These are phyloP conservation scores for Carollia perspicillata DNA, from an alignment of 2,113 vertebrate species.

Conservation along the genomic window DNA sequence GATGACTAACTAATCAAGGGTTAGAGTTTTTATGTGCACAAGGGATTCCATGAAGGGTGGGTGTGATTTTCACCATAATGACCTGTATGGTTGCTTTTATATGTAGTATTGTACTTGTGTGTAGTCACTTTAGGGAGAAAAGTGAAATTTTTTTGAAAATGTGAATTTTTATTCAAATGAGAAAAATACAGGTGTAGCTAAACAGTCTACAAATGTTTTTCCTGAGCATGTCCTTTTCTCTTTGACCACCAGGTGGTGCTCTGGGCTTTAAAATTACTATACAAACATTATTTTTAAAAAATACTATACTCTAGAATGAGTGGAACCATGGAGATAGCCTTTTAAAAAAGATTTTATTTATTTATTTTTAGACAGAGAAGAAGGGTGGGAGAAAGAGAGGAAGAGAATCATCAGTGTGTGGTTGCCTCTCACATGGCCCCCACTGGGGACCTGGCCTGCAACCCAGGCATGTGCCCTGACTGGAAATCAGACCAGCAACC, in stretches of 20 bases:
- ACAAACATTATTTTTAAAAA: too few relatives aligned
- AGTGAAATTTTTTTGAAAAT: background rate
- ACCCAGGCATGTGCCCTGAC: too few relatives aligned
- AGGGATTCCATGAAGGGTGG: background rate
- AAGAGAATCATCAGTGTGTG: too few relatives aligned
- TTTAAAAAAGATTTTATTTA: too few relatives aligned
- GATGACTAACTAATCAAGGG: background rate
- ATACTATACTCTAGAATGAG: background rate
- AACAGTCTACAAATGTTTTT: background rate
- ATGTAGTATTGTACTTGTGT: background rate
- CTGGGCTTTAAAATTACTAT: background rate
- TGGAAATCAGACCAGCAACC: too few relatives aligned
- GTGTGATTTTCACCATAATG: background rate
- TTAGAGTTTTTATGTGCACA: background rate
- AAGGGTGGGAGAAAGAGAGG: too few relatives aligned
- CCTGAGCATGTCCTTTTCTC: background rate
- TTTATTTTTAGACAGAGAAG: too few relatives aligned
- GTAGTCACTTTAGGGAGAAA: background rate
- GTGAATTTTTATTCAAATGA: background rate
- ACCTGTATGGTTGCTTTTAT: background rate
- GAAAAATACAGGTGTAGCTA: background rate
- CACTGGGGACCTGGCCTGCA: too few relatives aligned
- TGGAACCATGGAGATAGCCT: background rate
- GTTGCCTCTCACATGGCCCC: too few relatives aligned
- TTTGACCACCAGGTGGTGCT: conserved; percentile 47